Percentiles rank a stretch among this genome's conserved stretches.
Conservation (phyloP, 1,140 invertebrate genomes). For the Aricia agestis region DNA sequence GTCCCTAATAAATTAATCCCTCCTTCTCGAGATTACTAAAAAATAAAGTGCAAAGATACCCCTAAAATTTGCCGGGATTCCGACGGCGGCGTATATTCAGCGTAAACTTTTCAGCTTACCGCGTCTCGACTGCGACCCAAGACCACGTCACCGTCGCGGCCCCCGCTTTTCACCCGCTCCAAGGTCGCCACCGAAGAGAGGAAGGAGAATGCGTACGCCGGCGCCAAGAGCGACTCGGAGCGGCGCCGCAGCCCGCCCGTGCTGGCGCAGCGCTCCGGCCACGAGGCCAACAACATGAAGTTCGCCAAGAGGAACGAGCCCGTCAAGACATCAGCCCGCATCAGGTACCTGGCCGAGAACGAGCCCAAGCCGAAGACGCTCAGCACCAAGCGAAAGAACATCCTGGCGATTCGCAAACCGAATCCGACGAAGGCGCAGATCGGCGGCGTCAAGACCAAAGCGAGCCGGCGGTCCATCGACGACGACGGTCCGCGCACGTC, state of each 20-base stretch:
- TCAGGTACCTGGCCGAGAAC: conserved; percentile 48
- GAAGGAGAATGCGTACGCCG: conserved; percentile 65
- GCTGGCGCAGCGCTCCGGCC: conserved; percentile 50
- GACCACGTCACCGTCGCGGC: conserved; percentile 50
- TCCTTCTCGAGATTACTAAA: conserved; percentile 22
- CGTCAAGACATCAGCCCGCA: conserved; percentile 46
- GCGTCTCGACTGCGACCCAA: conserved; percentile 63
- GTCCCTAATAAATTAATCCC: conserved; percentile 41
- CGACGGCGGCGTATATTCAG: background rate
- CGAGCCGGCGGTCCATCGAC: conserved; percentile 44
- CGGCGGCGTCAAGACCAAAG: conserved; percentile 43
- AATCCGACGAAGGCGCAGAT: conserved; percentile 51
- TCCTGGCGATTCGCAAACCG: conserved; percentile 60
- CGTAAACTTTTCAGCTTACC: conserved; percentile 49
- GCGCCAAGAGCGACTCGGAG: conserved; percentile 52
- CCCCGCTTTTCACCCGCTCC: conserved; percentile 56
- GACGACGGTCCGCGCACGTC: conserved; percentile 44
- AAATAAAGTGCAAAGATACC: conserved; percentile 14
- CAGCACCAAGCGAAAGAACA: conserved; percentile 52
- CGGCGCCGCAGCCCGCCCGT: conserved; percentile 47
- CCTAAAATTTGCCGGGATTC: background rate
- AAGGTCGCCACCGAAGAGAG: conserved; percentile 57
- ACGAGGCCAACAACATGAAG: conserved; percentile 54
- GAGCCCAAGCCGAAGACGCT: conserved; percentile 61
- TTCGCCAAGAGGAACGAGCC: conserved; percentile 58